Conservation (phyloP, 2,113 vertebrate species). For the Rhadina sibilatrix region DNA sequence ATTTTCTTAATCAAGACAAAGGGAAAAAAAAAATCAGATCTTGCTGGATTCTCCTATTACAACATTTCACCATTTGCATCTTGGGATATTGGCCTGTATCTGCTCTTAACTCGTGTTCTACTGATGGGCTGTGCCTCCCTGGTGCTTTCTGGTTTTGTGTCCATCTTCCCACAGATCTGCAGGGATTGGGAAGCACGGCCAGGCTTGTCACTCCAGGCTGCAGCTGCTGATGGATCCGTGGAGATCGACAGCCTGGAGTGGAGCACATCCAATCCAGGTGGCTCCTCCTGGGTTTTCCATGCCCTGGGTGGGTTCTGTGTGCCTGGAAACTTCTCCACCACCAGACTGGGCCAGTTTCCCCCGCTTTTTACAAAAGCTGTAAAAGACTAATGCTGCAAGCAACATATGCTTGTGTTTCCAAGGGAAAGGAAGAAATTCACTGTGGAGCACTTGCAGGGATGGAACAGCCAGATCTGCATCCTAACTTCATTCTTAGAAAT, state of each 20-base stretch:
- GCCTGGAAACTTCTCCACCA: not conserved
- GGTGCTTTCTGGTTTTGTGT: not conserved
- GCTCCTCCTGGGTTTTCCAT: fast-evolving
- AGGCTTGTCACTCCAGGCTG: not conserved
- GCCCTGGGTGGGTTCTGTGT: not conserved
- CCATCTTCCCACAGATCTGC: fast-evolving
- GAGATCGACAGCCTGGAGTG: not conserved
- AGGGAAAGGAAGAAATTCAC: not conserved
- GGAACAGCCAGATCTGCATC: not conserved
- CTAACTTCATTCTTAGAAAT: not conserved
- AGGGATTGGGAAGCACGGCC: not conserved
- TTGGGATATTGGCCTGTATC: not conserved
- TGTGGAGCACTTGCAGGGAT: not conserved
- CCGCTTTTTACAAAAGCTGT: not conserved
- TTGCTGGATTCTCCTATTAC: not conserved
- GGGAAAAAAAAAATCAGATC: no score
- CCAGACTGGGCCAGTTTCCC: not conserved
- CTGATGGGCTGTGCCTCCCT: not conserved
- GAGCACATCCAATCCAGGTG: not conserved
- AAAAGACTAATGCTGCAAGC: not conserved
- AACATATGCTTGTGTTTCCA: not conserved
- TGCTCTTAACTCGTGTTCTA: fast-evolving
- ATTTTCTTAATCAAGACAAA: not conserved
- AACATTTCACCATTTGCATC: not conserved
- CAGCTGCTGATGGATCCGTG: not conserved